A percentile compares a stretch with the other conserved stretches of the same genome.
These are phyloP conservation scores for Pelagia noctiluca DNA, from an alignment of 30 jellyfish, hydroid and myxozoan genomes.

Conservation along the genomic window DNA sequence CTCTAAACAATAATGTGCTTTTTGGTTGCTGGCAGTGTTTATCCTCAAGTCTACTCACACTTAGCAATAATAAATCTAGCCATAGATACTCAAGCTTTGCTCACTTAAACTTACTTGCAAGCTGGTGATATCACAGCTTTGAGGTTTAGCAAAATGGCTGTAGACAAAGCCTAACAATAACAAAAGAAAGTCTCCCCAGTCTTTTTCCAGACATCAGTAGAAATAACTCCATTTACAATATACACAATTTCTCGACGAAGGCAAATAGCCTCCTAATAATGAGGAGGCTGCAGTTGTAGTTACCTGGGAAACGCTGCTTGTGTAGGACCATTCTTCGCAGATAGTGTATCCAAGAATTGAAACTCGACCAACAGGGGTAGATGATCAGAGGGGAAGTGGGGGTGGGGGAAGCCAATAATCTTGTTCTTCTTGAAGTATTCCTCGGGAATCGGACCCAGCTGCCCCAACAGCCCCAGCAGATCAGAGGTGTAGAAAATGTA, in stretches of 20 bases:
- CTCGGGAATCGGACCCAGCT: conserved; percentile 84
- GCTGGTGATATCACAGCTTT: too few species aligned
- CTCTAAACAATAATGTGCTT: too few species aligned
- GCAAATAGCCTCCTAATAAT: conserved; percentile 42
- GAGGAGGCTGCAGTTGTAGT: conserved; percentile 60
- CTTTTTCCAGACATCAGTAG: conserved; percentile 63
- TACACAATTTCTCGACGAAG: conserved; percentile 58
- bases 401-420: conserved; percentile 96
- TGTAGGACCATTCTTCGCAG: conserved; percentile 56
- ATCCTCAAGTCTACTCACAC: too few species aligned
- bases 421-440: conserved; percentile 84
- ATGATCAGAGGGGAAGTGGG: conserved; percentile 98
- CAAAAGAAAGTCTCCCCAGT: conserved; percentile 43
- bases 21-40: too few species aligned
- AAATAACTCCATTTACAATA: conserved; percentile 71
- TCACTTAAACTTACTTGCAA: conserved; percentile 5
- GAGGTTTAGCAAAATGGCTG: too few species aligned
- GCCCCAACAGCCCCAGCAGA: conserved; percentile 81
- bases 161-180: too few species aligned
- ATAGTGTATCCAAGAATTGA: conserved; percentile 58
- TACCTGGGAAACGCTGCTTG: conserved; percentile 60
- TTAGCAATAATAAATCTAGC: too few species aligned
- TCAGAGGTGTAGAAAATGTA: conserved; percentile 89
- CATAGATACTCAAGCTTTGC: too few species aligned
- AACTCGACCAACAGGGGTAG: conserved; percentile 90